These are phyloP conservation scores for Capitella teleta DNA, from an alignment of 1,140 invertebrate species.

Conservation along the genomic window DNA sequence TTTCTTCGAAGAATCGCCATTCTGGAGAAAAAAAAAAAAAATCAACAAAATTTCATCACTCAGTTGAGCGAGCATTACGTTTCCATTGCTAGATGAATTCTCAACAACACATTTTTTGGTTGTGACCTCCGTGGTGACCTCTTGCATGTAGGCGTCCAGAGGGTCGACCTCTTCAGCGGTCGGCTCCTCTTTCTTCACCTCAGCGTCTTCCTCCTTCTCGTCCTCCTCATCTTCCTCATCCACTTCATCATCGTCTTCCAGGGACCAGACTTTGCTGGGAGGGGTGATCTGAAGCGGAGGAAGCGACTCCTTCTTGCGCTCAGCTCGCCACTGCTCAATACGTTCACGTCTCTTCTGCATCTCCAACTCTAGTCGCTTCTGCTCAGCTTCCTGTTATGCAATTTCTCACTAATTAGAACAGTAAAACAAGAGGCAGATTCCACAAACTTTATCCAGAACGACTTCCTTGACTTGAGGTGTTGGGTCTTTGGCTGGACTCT, in stretches of 20 bases:
- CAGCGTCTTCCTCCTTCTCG: conserved; percentile 30
- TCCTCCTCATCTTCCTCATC: not conserved
- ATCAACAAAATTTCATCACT: not conserved
- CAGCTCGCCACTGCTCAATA: conserved; percentile 82
- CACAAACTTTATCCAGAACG: not conserved
- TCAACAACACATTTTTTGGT: not conserved
- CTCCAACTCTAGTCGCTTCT: conserved; percentile 73
- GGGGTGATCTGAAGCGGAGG: conserved; percentile 23
- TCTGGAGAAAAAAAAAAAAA: not conserved
- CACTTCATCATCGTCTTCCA: conserved; percentile 47
- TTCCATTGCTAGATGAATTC: not conserved
- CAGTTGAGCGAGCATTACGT: not conserved
- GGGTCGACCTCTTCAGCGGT: conserved; percentile 60
- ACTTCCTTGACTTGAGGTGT: not conserved
- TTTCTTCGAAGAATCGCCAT: not conserved
- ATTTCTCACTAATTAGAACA: conserved; percentile 7
- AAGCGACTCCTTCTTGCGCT: conserved; percentile 55
- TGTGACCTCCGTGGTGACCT: conserved; percentile 21
- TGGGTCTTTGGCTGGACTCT: not conserved
- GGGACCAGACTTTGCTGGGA: conserved; percentile 64
- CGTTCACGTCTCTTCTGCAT: conserved; percentile 92
- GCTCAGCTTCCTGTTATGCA: conserved; percentile 51
- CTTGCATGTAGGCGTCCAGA: conserved; percentile 92
- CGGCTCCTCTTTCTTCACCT: conserved; percentile 13
- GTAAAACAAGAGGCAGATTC: not conserved